Evolutionary conservation across 2,888 invertebrate genomes (phyloP).

Genomic region (Notodromas monacha): DNA sequence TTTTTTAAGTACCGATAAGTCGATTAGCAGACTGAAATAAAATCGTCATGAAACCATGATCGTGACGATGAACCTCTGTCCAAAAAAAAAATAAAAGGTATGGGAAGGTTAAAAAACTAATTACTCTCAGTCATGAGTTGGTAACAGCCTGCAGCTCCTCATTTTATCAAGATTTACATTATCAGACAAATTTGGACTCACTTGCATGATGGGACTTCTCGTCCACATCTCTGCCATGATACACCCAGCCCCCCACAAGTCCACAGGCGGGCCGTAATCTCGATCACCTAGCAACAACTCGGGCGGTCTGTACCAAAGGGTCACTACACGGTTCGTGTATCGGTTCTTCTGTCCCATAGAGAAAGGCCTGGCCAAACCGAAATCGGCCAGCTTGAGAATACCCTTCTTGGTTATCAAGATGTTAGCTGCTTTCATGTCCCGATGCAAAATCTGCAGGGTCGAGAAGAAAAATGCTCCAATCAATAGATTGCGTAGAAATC

Average conservation of each 20-base stretch:
- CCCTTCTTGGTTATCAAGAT: constrained; percentile 84
- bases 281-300: constrained; percentile 41
- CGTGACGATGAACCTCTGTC: no score
- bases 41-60: no score
- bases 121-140: no score
- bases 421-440: constrained; percentile 98
- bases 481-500: no score
- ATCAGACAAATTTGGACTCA: no score
- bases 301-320: constrained; percentile 63
- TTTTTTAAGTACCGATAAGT: no score
- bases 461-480: no score
- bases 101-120: no score
- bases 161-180: no score
- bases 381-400: constrained; percentile 76
- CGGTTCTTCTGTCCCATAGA: constrained; percentile 46
- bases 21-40: no score
- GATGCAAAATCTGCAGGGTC: constrained; percentile 57
- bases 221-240: constrained; percentile 99
- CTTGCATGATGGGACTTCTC: constrained; percentile 49
- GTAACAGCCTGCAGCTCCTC: no score
- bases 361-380: constrained; percentile 78
- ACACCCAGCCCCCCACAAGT: constrained; percentile 70
- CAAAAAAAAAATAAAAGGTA: no score
- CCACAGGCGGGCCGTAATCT: constrained; percentile 85
- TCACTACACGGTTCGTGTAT: constrained; percentile 92